phyloP scores from a whole-genome alignment of 2,888 invertebrate species.

The Adineta ricciae region DNA sequence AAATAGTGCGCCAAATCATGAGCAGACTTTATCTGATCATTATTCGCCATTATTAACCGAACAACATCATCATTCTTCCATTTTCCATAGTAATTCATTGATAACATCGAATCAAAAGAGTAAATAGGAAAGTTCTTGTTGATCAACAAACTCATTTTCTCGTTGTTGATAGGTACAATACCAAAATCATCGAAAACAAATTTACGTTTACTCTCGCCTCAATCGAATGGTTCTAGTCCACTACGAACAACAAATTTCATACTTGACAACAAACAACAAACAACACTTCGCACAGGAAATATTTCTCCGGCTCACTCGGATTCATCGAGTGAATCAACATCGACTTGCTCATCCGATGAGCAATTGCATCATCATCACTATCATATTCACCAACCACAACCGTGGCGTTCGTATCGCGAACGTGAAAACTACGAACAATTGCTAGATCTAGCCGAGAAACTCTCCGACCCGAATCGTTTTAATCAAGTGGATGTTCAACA shows the following conservation, averaged over 20 bases:
- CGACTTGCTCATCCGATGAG: conserved; percentile 2
- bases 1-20: background rate
- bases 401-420: conserved; percentile 5
- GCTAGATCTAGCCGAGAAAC: conserved; percentile 11
- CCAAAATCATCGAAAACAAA: background rate
- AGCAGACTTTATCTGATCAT: background rate
- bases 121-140: background rate
- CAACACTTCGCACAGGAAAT: background rate
- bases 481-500: background rate
- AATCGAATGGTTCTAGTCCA: background rate
- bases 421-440: conserved; percentile 16
- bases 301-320: conserved; percentile 5
- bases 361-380: background rate
- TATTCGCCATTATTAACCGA: background rate
- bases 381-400: background rate
- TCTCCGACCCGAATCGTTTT: conserved; percentile 18
- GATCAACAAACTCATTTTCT: no score
- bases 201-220: background rate
- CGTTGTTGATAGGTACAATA: background rate
- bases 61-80: background rate
- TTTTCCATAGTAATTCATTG: background rate
- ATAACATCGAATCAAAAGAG: background rate
- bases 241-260: background rate
- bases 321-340: conserved; percentile 14
- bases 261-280: background rate